These are phyloP conservation scores for Melospiza georgiana DNA, from an alignment of 2,113 vertebrate genomes.

Conservation along the genomic window DNA sequence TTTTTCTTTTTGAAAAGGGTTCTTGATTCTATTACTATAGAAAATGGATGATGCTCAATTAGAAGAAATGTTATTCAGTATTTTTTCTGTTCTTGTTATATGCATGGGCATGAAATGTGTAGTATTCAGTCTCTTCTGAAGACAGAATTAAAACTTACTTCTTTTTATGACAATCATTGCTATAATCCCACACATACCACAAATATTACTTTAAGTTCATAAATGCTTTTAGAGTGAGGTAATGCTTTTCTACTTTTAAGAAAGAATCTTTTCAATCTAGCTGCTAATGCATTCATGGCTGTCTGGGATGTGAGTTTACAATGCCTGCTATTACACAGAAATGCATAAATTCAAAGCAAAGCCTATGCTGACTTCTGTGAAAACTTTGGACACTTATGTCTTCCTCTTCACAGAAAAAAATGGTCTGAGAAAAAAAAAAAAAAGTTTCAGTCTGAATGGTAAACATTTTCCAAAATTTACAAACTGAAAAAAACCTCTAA, in stretches of 20 bases:
- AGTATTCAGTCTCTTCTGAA: neutral
- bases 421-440: neutral
- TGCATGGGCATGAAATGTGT: neutral
- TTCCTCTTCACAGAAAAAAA: neutral
- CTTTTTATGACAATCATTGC: neutral
- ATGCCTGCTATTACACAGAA: neutral
- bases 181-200: neutral
- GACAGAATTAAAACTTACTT: neutral
- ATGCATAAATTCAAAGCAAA: neutral
- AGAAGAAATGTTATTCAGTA: neutral
- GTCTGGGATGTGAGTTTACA: neutral
- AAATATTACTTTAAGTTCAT: neutral
- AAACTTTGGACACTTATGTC: neutral
- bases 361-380: neutral
- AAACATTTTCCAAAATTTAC: neutral
- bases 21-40: neutral
- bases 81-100: neutral
- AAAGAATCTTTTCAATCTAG: neutral
- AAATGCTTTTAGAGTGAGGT: neutral
- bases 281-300: neutral
- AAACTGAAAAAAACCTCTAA: neutral
- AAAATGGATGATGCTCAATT: neutral
- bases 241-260: neutral
- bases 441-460: neutral
- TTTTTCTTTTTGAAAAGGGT: neutral